Evolutionary conservation across 2,113 vertebrate species (phyloP), one percentile per base, ranked within the genome.

Genomic region (Helogale parvula): DNA sequence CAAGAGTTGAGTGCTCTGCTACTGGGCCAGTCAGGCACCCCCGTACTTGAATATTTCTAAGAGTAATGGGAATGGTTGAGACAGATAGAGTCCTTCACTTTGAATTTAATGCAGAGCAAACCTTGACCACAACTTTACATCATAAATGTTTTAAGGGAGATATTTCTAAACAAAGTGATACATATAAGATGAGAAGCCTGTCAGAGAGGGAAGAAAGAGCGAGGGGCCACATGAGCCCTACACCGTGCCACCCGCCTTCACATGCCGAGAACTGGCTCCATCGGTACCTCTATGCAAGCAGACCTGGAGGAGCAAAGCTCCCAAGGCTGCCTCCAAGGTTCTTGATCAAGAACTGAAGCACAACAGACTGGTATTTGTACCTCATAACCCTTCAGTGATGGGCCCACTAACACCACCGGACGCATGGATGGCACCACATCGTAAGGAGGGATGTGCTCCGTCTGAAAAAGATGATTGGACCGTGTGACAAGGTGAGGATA

Each of bases 401-500:
- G 99, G 63, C 99, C 99, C 98, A 99, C 99, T 98, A 99, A 97
- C 97, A 99, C 99, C 93, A 99, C 99, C 0, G 99, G 99, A 97
- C 99, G 99, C 99, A 99, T 99, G 2, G 99, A 99, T 10, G 99
- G 99, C 23, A 99, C 99, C 1, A 99, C 99, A 25, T 99, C 99
- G 2, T 99, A 99, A 0, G 99, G 99, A 83, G 99, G 99, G 96
- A 99, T 96, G n/a, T 99, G 99, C 88, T 99, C 99, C 31, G 99
- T 99, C 99, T 99, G 95, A 89, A 98, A 98, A 92, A 85, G 93
- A 98, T 50, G 97, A 96, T 88, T 90, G 2, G 31, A 93, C 76
- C 96, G 17, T 81, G 13, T 65, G 21, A 96, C 90, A 81, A 94
- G 93, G 93, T 69, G 50, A 92, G 68, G 68, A 9, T 21, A 25